A percentile compares a stretch with the other conserved stretches of the same genome.
phyloP scores from a whole-genome alignment of 1,140 invertebrate species.

The Scaptodrosophila lebanonensis region DNA sequence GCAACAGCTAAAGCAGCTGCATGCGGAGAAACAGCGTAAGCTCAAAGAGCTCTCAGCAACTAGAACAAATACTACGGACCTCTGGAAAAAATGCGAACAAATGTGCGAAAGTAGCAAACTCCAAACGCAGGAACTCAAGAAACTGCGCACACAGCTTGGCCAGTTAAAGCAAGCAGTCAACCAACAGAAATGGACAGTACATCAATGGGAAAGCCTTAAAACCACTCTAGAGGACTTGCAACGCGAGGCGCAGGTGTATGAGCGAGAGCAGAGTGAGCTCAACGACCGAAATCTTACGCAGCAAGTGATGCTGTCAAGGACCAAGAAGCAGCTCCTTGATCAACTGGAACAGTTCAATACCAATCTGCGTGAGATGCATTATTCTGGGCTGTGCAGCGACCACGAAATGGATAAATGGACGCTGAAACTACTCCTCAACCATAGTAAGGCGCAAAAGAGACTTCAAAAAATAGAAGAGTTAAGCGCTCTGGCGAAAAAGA shows the following conservation, averaged over 20 bases:
- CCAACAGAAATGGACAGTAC: conserved; percentile 20
- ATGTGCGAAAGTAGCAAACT: background rate
- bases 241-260: conserved; percentile 32
- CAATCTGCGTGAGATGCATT: conserved; percentile 28
- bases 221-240: conserved; percentile 20
- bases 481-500: conserved; percentile 11
- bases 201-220: conserved; percentile 23
- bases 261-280: conserved; percentile 34
- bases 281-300: conserved; percentile 38
- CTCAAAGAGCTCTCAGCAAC: too few relatives aligned
- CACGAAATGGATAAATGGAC: conserved; percentile 13
- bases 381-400: conserved; percentile 22
- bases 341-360: conserved; percentile 47
- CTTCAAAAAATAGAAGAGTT: conserved; percentile 15
- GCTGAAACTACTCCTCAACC: conserved; percentile 43
- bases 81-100: background rate
- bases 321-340: conserved; percentile 57
- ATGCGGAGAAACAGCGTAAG: conserved; percentile 2
- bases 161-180: conserved; percentile 21
- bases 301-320: conserved; percentile 52
- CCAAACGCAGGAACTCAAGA: background rate
- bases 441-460: background rate
- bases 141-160: background rate
- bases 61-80: conserved; percentile 1
- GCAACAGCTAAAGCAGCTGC: conserved; percentile 3